Conservation (phyloP, 2,113 vertebrate species). For the Aphyosemion australe region DNA sequence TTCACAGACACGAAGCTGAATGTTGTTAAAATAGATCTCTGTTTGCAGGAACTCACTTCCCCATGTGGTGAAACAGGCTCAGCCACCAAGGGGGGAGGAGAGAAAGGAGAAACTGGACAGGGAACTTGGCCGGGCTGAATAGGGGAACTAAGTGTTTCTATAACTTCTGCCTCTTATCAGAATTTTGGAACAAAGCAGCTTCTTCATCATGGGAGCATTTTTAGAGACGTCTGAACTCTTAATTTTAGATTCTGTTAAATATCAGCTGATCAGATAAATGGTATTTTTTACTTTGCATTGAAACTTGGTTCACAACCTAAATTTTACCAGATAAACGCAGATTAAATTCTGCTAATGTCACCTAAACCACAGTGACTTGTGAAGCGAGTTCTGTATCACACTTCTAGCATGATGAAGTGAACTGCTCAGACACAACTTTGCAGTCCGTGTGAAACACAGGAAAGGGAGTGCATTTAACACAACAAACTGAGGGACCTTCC, state of each 20-base stretch:
- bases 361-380: slow-evolving; percentile 11
- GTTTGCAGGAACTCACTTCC: slow-evolving; percentile 62
- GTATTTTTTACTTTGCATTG: no score
- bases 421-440: neutral
- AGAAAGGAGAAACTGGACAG: slow-evolving; percentile 48
- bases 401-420: neutral
- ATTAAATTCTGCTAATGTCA: neutral
- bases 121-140: slow-evolving; percentile 55
- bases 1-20: slow-evolving; percentile 38
- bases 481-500: slow-evolving; percentile 14
- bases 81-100: slow-evolving; percentile 36
- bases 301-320: no score
- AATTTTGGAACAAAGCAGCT: neutral
- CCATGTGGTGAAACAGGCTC: slow-evolving; percentile 48
- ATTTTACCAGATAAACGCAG: neutral
- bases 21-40: slow-evolving; percentile 42
- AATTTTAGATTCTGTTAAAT: no score
- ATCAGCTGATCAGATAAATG: no score
- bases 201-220: neutral
- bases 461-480: slow-evolving; percentile 44
- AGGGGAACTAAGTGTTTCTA: slow-evolving; percentile 54
- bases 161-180: slow-evolving; percentile 21
- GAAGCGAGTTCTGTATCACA: slow-evolving; percentile 21
- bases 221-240: neutral
- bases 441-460: slow-evolving; percentile 1